Evolutionary conservation across 2,888 invertebrate species (phyloP).

Genomic region (Euzophera pinguis): DNA sequence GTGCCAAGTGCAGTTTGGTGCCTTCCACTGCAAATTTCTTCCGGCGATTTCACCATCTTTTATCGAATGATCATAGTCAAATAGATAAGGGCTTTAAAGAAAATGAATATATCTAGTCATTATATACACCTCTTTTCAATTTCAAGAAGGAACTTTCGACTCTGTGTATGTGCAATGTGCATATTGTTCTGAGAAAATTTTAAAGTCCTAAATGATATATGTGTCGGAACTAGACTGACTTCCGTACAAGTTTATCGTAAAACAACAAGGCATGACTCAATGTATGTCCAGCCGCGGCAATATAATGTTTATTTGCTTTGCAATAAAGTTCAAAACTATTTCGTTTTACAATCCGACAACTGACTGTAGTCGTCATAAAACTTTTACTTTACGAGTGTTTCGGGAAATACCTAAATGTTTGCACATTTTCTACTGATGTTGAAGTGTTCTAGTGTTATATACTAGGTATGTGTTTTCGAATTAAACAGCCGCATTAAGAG

Average conservation of each 20-base stretch:
- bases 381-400: slow-evolving; percentile 2
- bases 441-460: too few relatives aligned
- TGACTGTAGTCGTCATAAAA: neutral
- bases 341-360: neutral
- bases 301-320: neutral
- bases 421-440: neutral
- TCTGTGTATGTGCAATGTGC: too few relatives aligned
- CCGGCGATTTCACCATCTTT: too few relatives aligned
- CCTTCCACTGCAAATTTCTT: too few relatives aligned
- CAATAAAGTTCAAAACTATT: neutral
- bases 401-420: neutral
- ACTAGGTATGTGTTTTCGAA: too few relatives aligned
- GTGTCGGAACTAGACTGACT: neutral
- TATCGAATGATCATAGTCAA: too few relatives aligned
- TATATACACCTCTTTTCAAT: too few relatives aligned
- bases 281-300: neutral
- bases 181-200: neutral
- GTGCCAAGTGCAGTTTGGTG: too few relatives aligned
- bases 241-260: neutral
- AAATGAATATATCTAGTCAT: too few relatives aligned
- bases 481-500: too few relatives aligned
- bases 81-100: too few relatives aligned
- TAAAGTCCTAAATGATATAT: neutral
- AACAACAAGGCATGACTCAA: neutral
- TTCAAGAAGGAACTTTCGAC: too few relatives aligned